Evolutionary conservation across 30 jellyfish, hydroid and myxozoan genomes (phyloP), one percentile per base, ranked within the genome.

Genomic region (Phacellophora camtschatica): DNA sequence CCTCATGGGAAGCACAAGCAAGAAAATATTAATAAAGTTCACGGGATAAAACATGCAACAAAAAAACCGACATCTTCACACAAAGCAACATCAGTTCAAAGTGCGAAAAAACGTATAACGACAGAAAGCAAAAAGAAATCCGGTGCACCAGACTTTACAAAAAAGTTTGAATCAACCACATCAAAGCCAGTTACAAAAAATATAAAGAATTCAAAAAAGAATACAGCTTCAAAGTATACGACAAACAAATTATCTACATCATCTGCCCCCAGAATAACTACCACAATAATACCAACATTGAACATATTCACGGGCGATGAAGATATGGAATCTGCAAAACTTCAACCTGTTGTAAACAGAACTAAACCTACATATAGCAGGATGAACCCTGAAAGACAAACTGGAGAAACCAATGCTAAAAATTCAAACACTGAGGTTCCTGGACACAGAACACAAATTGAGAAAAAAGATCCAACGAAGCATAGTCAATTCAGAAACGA

Each of bases 291-390:
- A 12, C 99, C 99, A 2, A 86, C 97, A 33, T 46, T 93, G 66
- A 86, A 76, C 30, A 93, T 93, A 33, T 75, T 87, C 22, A 83
- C 95, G 16, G 96, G 96, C 23, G 99, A 93, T 59, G 99, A 93
- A 45, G 96, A 85, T 53, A 81, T 82, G 4, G 76, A 74, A 33
- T 53, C 74, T 13, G 27, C 77, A 1, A 68, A 65, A 5, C 23
- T 29, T 0, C 54, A 32, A 18, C 88, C 95, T 0, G 41, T 71
- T n/a, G 56, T 35, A 11, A 74, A 55, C 15, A 12, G 3, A 65
- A 16, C 27, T 8, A 36, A 29, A 16, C 79, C 59, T 12, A 65
- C 56, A 12, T 23, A 64, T 33, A 48, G 37, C 72, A 23, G 48
- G n/a, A 24, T 55, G 46, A 46, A 41, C 20, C 11, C 63, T 9